Evolutionary conservation across 2,888 invertebrate species (phyloP), one percentile per base, ranked within the genome.

Genomic region (Erebia aethiops): DNA sequence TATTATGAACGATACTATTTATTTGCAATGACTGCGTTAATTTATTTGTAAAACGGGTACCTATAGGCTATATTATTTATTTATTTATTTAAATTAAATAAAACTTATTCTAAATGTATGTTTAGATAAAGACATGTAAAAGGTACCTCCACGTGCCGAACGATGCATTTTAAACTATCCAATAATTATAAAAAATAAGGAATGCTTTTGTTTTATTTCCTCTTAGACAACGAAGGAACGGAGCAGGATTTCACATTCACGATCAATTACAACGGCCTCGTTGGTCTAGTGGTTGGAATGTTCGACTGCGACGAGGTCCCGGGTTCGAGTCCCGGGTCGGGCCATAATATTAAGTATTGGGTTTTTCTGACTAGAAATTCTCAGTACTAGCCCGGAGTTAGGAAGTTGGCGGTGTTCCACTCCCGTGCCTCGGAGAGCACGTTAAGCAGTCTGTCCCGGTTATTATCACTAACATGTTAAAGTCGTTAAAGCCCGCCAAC

Each of bases 81-180:
- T 77, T 75, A 76, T 79, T 79, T 75, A 75, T 75, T 76, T 70
- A 81, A 80, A 78, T 75, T 77, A 74, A 77, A 77, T 81, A 79
- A 46, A 74, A 74, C 67, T 67, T 77, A 82, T 84, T 82, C 81
- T 87, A 84, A 86, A 84, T 88, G 81, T 86, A 87, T 82, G 83
- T 88, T 88, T 88, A 87, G 87, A 86, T 81, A 84, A 87, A 87
- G 82, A 87, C 84, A 82, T 86, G 81, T 86, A 80, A 80, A 76
- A 76, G 84, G 85, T 83, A 87, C 82, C 70, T 78, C 71, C 78
- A 78, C 77, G 87, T 87, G 79, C 86, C 80, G 83, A 80, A 83
- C 79, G 82, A 87, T 86, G 86, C 90, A 89, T 91, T 89, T 90
- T 89, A 85, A 89, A 88, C 78, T 87, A 90, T 90, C 84, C 81